phyloP scores from a whole-genome alignment of 2,797 vertebrate species.

The Uromys caudimaculatus region DNA sequence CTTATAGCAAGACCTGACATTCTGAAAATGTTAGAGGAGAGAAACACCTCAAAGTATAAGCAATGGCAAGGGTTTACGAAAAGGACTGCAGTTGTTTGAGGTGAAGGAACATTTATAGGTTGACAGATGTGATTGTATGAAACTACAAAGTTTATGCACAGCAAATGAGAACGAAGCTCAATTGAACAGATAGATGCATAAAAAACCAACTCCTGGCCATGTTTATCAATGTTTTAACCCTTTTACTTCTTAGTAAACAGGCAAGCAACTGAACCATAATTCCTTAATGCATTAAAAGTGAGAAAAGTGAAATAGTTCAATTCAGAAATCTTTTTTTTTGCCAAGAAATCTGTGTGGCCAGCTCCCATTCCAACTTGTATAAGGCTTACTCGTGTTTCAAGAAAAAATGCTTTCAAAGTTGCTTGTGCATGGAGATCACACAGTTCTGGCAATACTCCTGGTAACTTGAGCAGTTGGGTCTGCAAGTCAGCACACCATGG shows the following conservation, averaged over 20 bases:
- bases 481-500: not conserved
- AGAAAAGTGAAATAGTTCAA: not conserved
- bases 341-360: conserved; percentile 36
- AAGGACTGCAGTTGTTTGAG: not conserved
- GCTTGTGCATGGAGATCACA: not conserved
- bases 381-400: not conserved
- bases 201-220: not conserved
- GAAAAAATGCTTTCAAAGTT: conserved; percentile 52
- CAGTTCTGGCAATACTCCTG: not conserved
- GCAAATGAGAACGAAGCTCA: not conserved
- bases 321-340: conserved; percentile 45
- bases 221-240: not conserved
- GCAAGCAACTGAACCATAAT: not conserved
- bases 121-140: not conserved
- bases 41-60: not conserved
- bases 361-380: not conserved
- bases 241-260: conserved; percentile 27
- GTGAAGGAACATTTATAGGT: not conserved
- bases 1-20: not conserved
- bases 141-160: not conserved
- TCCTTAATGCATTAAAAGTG: not conserved
- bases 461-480: conserved; percentile 7
- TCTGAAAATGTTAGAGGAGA: not conserved
- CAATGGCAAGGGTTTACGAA: not conserved
- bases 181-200: not conserved